Evolutionary conservation across 1,140 invertebrate genomes (phyloP).

Genomic region (Micrasema minimum): DNA sequence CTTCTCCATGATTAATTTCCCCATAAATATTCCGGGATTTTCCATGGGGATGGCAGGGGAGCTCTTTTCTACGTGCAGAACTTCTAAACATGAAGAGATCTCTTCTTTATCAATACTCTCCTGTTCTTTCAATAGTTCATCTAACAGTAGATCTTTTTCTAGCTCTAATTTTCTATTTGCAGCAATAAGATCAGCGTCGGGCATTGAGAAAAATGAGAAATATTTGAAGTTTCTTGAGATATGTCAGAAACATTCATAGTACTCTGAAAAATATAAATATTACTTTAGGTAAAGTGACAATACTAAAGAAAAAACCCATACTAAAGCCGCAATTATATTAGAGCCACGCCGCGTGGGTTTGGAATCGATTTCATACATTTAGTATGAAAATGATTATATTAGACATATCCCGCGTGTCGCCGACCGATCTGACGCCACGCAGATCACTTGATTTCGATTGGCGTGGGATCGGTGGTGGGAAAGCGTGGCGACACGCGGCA

Average conservation of each 20-base stretch:
- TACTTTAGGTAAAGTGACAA: neutral
- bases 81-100: slow-evolving; percentile 17
- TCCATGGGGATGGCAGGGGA: neutral
- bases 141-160: slow-evolving; percentile 14
- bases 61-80: slow-evolving; percentile 10
- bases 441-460: too few relatives aligned
- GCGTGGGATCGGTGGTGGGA: too few relatives aligned
- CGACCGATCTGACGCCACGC: too few relatives aligned
- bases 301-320: neutral
- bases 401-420: too few relatives aligned
- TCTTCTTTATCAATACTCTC: neutral
- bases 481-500: too few relatives aligned
- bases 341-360: too few relatives aligned
- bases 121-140: slow-evolving; percentile 19
- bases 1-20: neutral
- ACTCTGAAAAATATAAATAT: neutral
- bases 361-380: too few relatives aligned
- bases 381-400: too few relatives aligned
- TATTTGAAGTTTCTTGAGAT: neutral
- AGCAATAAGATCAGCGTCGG: slow-evolving; percentile 9
- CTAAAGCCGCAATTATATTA: too few relatives aligned
- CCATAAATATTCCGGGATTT: slow-evolving; percentile 22
- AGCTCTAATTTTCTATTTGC: slow-evolving; percentile 24
- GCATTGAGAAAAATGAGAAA: slow-evolving; percentile 6
- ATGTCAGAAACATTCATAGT: neutral